These are phyloP conservation scores for Pseudolaguvia tuberculata DNA, from an alignment of 2,113 vertebrate genomes.

Conservation along the genomic window DNA sequence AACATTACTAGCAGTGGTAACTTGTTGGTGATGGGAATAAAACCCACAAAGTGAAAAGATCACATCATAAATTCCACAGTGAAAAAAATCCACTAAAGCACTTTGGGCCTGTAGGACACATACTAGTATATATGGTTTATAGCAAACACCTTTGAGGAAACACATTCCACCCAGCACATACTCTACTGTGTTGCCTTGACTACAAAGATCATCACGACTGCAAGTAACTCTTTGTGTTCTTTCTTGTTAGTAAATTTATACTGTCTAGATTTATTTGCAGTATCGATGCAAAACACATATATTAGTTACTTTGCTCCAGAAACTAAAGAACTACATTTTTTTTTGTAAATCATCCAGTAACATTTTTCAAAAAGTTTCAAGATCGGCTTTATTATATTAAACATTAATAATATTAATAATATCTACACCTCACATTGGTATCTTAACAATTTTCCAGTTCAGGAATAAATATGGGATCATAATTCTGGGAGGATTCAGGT, in stretches of 20 bases:
- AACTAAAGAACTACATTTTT: neutral
- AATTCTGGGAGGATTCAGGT: neutral
- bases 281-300: neutral
- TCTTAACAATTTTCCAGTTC: neutral
- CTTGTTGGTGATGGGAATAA: too few species aligned
- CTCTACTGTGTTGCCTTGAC: neutral
- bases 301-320: neutral
- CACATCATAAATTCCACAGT: neutral
- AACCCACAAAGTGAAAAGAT: neutral
- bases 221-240: slow-evolving; percentile 4
- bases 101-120: neutral
- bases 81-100: neutral
- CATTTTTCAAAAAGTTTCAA: too few species aligned
- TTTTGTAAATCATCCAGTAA: too few species aligned
- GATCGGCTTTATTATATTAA: too few species aligned
- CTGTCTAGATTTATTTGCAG: neutral
- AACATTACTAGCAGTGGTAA: too few species aligned
- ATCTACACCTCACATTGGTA: too few species aligned
- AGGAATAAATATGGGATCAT: neutral
- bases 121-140: neutral
- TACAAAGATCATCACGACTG: neutral
- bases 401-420: too few species aligned
- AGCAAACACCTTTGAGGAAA: neutral
- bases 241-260: slow-evolving; percentile 3
- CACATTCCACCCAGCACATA: slow-evolving; percentile 10